Evolutionary conservation across 2,797 vertebrate species (phyloP), one percentile per base, ranked within the genome.

Genomic region (Girardinus metallicus): DNA sequence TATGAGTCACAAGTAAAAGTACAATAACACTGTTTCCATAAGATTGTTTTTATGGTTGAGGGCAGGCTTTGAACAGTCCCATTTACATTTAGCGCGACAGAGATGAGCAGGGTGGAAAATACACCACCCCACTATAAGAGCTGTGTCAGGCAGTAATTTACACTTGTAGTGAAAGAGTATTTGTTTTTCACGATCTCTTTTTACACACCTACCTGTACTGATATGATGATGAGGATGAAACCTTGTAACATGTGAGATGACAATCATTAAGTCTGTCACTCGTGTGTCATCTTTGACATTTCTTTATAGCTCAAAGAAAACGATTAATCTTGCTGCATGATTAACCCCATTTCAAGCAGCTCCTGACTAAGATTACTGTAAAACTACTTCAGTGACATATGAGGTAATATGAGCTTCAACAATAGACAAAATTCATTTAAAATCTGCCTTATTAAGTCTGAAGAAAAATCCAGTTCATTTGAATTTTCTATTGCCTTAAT

Each of bases 1-100:
- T 47, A 76, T 93, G 86, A 91, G 81, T 91, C 89, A 92, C 85
- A n/a, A 87, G 78, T 82, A 60, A 79, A 82, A 86, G 78, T 82
- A 86, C 78, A 83, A 80, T 36, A 88, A 82, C 78, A 87, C 73
- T 86, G 78, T 84, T 71, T 86, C 80, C 75, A 81, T 81, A 53
- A n/a, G 11, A 76, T 66, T 81, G 74, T 80, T 92, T 88, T 88
- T 81, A 87, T 89, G 80, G 12, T 80, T 81, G 26, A 62, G 26
- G 51, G 64, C 16, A 41, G n/a, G 16, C 51, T 81, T 76, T 78
- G 26, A 90, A 79, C 36, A 85, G 70, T 77, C 85, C 79, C 72
- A 29, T 41, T 78, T 64, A 86, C 43, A 55, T 55, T 9, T 70
- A 39, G 51, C 21, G 73, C 2, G 73, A 70, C 39, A 80, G 75